These are phyloP conservation scores for Vollenhovia emeryi DNA, from an alignment of 1,140 invertebrate species.

Conservation along the genomic window DNA sequence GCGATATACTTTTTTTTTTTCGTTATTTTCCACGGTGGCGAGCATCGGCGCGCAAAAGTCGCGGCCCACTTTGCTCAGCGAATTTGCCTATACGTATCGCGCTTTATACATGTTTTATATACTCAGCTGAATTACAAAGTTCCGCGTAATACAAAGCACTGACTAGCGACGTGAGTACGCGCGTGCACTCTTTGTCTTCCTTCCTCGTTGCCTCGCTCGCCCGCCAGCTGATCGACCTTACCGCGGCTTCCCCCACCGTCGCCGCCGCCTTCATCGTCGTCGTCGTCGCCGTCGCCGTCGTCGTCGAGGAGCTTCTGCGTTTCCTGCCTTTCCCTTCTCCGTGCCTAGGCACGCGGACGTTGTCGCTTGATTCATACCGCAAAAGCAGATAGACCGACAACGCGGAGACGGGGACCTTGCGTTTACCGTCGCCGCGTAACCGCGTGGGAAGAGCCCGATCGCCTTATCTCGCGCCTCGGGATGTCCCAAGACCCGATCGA, in stretches of 20 bases:
- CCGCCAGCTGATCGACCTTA: slow-evolving; percentile 75
- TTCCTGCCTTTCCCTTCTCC: slow-evolving; percentile 41
- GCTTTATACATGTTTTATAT: slow-evolving; percentile 35
- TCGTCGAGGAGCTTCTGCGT: not conserved
- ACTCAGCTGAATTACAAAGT: slow-evolving; percentile 46
- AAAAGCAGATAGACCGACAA: not conserved
- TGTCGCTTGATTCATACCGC: slow-evolving; percentile 15
- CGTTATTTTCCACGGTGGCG: not conserved
- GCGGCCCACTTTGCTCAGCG: slow-evolving; percentile 39
- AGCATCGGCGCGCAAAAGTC: slow-evolving; percentile 24
- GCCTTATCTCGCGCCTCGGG: not conserved
- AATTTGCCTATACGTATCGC: slow-evolving; percentile 43
- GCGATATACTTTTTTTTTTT: slow-evolving; percentile 1
- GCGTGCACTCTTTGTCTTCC: slow-evolving; percentile 54
- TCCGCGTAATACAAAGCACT: slow-evolving; percentile 19
- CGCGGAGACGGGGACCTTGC: not conserved
- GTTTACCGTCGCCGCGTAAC: slow-evolving; percentile 33
- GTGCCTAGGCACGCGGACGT: not conserved
- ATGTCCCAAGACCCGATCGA: not conserved
- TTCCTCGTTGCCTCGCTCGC: slow-evolving; percentile 26
- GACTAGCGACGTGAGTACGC: slow-evolving; percentile 7
- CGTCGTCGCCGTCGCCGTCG: not conserved
- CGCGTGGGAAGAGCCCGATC: slow-evolving; percentile 15
- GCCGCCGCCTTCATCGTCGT: not conserved
- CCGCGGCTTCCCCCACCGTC: slow-evolving; percentile 20